These are phyloP conservation scores for Hedya salicella DNA, from an alignment of 2,888 invertebrate species.

Conservation along the genomic window DNA sequence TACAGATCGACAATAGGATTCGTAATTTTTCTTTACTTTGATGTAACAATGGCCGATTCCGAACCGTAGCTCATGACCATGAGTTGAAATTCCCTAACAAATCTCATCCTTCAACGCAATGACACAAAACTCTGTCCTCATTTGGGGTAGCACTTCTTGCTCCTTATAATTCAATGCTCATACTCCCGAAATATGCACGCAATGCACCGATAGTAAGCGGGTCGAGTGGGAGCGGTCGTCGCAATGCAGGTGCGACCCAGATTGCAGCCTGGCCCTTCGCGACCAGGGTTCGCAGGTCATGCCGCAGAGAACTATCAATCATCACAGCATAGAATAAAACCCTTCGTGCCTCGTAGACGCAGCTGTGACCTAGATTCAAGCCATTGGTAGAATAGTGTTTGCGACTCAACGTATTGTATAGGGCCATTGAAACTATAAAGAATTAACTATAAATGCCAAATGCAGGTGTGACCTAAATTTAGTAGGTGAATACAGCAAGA, in stretches of 20 bases:
- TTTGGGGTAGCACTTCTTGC: neutral
- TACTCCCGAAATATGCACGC: constrained; percentile 50
- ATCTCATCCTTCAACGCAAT: neutral
- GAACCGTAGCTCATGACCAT: no score
- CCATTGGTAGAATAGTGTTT: neutral
- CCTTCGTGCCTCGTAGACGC: neutral
- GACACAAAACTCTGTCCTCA: neutral
- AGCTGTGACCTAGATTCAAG: neutral
- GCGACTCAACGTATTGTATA: neutral
- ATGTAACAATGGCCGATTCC: no score
- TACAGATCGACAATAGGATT: no score
- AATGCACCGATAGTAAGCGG: constrained; percentile 63
- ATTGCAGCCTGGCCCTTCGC: constrained; percentile 48
- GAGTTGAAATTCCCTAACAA: no score
- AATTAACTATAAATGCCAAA: neutral
- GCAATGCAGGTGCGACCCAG: constrained; percentile 81
- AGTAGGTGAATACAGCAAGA: neutral
- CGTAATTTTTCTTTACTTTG: no score
- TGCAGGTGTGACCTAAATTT: constrained; percentile 15
- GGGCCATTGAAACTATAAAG: neutral
- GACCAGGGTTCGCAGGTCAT: constrained; percentile 16
- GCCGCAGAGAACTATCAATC: constrained; percentile 2
- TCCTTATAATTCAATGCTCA: neutral
- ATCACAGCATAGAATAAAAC: neutral
- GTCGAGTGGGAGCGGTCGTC: constrained; percentile 59